Base-by-base conservation (phyloP, 2,888 invertebrate genomes). In the Chrysina gloriosa region DNA sequence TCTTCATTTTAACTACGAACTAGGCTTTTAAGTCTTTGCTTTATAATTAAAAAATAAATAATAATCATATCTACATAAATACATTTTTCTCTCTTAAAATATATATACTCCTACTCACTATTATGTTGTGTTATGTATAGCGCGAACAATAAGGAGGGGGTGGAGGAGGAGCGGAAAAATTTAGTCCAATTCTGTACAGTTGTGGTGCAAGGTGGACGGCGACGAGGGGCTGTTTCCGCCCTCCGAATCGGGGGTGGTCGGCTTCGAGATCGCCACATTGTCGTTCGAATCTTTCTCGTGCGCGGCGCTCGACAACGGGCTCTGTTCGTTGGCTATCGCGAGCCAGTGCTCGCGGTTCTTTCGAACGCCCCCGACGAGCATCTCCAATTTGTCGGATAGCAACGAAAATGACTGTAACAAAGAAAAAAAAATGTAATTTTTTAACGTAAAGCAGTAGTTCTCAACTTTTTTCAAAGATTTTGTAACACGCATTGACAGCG, bases 261-360 rank as follows among this genome's bases (percentile, higher is more conserved):
- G 75, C 70, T 79, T 80, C 31, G 79, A 72, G 25, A 73, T 67
- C 14, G 79, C 67, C 56, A 78, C 73, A 66, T 81, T 81, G 69
- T 81, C 81, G 65, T 82, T 82, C 48, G 77, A 76, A 70, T 81
- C 80, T 69, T 77, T 76, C 54, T 78, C 77, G 31, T 76, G 74
- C 36, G 69, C 71, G 4, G 72, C 69, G 11, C 36, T 34, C 6
- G 36, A 7, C 21, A 64, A 2, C 5, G 81, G 72, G 68, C 79
- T 75, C 67, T 82, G 78, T 39, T 78, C 77, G 21, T 63, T 84
- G 1, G 94, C 90, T 72, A 95, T 85, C 68, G 91, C 89, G 76
- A 94, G 86, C 97, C 96, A 97, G 78, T 95, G 92, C 34, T 87
- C 86, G 67, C 94, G 89, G 82, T 97, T 97, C 76, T 89, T 86